These are phyloP conservation scores for Gephyroberyx darwinii DNA, from an alignment of 2,797 vertebrate species.

Conservation along the genomic window DNA sequence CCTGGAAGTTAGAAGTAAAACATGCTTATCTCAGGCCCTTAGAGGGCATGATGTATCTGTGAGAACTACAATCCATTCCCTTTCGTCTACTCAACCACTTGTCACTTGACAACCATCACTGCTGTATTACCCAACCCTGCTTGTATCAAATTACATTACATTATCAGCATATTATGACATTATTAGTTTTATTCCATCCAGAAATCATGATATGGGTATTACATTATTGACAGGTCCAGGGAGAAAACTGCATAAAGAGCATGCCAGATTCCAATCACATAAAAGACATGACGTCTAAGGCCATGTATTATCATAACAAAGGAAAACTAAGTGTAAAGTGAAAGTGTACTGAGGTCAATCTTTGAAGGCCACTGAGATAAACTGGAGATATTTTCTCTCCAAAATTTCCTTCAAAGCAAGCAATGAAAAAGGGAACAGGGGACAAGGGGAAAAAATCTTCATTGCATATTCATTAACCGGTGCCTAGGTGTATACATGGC, in stretches of 20 bases:
- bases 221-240: slow-evolving; percentile 33
- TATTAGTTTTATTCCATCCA: slow-evolving; percentile 45
- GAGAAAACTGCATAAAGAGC: slow-evolving; percentile 46
- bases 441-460: slow-evolving; percentile 69
- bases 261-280: slow-evolving; percentile 41
- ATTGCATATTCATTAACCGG: slow-evolving; percentile 88
- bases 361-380: slow-evolving; percentile 65
- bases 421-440: slow-evolving; percentile 65
- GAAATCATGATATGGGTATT: slow-evolving; percentile 36
- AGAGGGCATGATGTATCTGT: slow-evolving; percentile 16
- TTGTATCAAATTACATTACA: slow-evolving; percentile 9
- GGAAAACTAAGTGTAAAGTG: slow-evolving; percentile 48
- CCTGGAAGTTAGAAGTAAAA: slow-evolving; percentile 40
- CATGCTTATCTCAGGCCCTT: slow-evolving; percentile 41
- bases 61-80: slow-evolving; percentile 2
- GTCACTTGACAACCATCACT: slow-evolving; percentile 16
- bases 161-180: slow-evolving; percentile 27
- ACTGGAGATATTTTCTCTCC: slow-evolving; percentile 38
- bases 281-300: slow-evolving; percentile 46
- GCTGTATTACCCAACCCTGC: not conserved
- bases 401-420: slow-evolving; percentile 61
- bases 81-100: slow-evolving; percentile 1
- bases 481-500: slow-evolving; percentile 85
- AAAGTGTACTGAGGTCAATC: slow-evolving; percentile 62
- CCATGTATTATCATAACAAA: slow-evolving; percentile 64